Percentiles rank a stretch among this genome's conserved stretches.
Evolutionary conservation across 2,113 vertebrate species (phyloP).

Genomic region (Thunnus thynnus): DNA sequence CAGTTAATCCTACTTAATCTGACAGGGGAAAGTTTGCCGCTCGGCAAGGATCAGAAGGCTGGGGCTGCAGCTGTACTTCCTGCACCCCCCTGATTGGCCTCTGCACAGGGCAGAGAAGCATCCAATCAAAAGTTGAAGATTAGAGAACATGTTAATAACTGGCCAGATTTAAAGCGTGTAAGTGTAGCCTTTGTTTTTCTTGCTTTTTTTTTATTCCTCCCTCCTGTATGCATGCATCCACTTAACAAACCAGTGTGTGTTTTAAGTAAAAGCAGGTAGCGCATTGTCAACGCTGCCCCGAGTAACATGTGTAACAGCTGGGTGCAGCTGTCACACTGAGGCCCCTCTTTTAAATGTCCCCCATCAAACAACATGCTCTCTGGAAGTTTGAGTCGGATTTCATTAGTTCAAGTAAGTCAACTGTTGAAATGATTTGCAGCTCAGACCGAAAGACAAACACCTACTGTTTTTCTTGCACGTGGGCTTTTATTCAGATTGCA

Average conservation of each 20-base stretch:
- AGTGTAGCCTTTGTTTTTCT: slow-evolving; percentile 22
- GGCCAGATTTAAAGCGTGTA: slow-evolving; percentile 61
- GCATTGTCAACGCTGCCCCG: slow-evolving; percentile 74
- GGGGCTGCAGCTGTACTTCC: slow-evolving; percentile 72
- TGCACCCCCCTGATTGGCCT: slow-evolving; percentile 70
- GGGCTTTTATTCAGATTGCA: slow-evolving; percentile 17
- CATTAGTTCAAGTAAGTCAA: slow-evolving; percentile 46
- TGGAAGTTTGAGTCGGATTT: slow-evolving; percentile 41
- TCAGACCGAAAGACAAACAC: slow-evolving; percentile 50
- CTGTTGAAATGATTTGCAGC: slow-evolving; percentile 58
- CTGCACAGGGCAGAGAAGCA: slow-evolving; percentile 72
- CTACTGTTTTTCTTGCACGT: slow-evolving; percentile 10
- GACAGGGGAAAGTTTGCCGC: slow-evolving; percentile 81
- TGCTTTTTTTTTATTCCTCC: background rate
- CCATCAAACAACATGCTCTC: slow-evolving; percentile 28
- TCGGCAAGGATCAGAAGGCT: slow-evolving; percentile 71
- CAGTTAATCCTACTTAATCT: slow-evolving; percentile 82
- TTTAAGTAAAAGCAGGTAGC: slow-evolving; percentile 18
- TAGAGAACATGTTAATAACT: slow-evolving; percentile 88
- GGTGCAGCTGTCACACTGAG: slow-evolving; percentile 87
- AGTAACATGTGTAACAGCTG: slow-evolving; percentile 80
- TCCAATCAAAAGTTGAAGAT: slow-evolving; percentile 84
- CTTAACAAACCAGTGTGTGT: slow-evolving; percentile 52
- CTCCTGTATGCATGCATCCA: slow-evolving; percentile 7
- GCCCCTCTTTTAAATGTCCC: slow-evolving; percentile 49